A percentile compares a stretch with the other conserved stretches of the same genome.
These are phyloP conservation scores for Ostrea denselamellosa DNA, from an alignment of 1,140 invertebrate species.

Conservation along the genomic window DNA sequence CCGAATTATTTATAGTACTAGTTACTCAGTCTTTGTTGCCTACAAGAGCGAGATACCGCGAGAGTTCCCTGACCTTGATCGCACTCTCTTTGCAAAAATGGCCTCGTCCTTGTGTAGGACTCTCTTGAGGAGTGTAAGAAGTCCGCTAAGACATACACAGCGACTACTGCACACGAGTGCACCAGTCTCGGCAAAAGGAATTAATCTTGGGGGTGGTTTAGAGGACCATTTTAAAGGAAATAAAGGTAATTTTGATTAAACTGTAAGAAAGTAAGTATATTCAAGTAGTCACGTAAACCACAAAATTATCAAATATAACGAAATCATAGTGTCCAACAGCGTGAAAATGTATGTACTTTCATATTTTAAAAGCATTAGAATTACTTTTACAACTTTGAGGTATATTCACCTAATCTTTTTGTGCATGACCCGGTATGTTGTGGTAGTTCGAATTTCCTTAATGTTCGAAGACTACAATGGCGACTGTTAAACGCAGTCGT, in stretches of 20 bases:
- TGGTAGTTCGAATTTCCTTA: not conserved
- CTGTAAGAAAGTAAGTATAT: not conserved
- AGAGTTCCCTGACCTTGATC: conserved; percentile 2
- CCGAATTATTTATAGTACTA: not conserved
- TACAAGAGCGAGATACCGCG: not conserved
- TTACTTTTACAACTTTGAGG: not conserved
- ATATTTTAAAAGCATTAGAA: not conserved
- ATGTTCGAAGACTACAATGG: not conserved
- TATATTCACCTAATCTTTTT: not conserved
- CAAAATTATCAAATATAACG: not conserved
- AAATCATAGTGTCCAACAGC: not conserved
- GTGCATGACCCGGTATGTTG: not conserved
- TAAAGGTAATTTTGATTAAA: not conserved
- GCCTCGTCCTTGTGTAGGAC: conserved; percentile 37
- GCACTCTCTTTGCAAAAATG: conserved; percentile 37
- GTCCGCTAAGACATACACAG: not conserved
- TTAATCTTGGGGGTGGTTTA: not conserved
- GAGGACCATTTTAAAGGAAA: conserved; percentile 8
- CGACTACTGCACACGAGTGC: conserved; percentile 16
- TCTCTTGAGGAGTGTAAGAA: conserved; percentile 14
- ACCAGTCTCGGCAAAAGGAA: not conserved
- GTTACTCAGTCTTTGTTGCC: not conserved
- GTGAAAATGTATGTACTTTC: not conserved
- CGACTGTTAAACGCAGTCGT: too few species aligned
- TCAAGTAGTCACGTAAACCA: not conserved